A percentile compares a stretch with the other conserved stretches of the same genome.
These are phyloP conservation scores for Beris chalybata DNA, from an alignment of 2,888 invertebrate genomes.

Conservation along the genomic window DNA sequence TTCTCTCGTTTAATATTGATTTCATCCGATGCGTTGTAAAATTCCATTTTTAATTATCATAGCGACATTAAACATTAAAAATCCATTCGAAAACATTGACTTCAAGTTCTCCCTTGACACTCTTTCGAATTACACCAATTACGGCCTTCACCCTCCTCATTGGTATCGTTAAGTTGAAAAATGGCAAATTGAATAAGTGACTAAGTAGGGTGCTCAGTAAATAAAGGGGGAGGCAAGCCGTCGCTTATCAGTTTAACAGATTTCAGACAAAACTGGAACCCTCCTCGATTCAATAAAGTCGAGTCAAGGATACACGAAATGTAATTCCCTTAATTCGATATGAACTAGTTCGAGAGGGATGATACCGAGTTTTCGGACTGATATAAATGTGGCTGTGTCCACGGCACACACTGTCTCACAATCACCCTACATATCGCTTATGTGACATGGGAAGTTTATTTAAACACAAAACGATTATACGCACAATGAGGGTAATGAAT, in stretches of 20 bases:
- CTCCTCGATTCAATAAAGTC: slow-evolving; percentile 11
- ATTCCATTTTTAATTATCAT: not conserved
- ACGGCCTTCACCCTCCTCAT: slow-evolving; percentile 26
- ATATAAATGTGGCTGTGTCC: too few relatives aligned
- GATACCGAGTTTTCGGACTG: not conserved
- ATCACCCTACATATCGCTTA: slow-evolving; percentile 17
- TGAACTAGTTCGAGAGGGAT: not conserved
- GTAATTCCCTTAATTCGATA: slow-evolving; percentile 35
- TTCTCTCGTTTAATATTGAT: too few relatives aligned
- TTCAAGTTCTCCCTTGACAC: slow-evolving; percentile 12
- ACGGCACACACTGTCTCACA: not conserved
- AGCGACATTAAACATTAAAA: not conserved
- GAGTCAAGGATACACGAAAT: slow-evolving; percentile 30
- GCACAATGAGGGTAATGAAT: slow-evolving; percentile 46
- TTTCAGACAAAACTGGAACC: slow-evolving; percentile 35
- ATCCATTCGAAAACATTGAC: not conserved
- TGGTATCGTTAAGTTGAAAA: slow-evolving; percentile 48
- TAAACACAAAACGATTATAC: slow-evolving; percentile 46
- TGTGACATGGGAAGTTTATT: slow-evolving; percentile 42
- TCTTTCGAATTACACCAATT: slow-evolving; percentile 29
- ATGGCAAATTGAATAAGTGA: slow-evolving; percentile 57
- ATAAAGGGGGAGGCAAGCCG: slow-evolving; percentile 39
- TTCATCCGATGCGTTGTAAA: not conserved
- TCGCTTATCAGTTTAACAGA: slow-evolving; percentile 38
- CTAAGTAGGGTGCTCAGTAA: slow-evolving; percentile 47